Percentiles rank a stretch among this genome's conserved stretches.
Conservation (phyloP, 2,113 vertebrate species). For the Antidorcas marsupialis region DNA sequence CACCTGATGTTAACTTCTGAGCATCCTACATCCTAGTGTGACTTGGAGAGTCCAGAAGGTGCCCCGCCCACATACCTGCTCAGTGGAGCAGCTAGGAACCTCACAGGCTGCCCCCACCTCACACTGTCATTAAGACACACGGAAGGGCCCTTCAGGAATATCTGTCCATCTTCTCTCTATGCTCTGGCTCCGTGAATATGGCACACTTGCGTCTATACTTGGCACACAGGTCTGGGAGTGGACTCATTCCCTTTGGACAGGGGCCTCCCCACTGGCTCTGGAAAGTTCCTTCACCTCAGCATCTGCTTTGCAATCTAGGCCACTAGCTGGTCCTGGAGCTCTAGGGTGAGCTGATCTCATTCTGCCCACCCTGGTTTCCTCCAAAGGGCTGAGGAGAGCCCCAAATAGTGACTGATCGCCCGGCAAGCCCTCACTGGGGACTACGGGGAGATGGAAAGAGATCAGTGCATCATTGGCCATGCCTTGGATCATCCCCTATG, state of each 20-base stretch:
- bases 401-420: not conserved
- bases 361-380: not conserved
- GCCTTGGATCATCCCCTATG: not conserved
- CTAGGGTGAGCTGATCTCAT: not conserved
- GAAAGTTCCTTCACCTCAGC: not conserved
- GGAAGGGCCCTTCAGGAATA: not conserved
- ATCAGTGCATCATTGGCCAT: not conserved
- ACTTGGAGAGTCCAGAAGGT: not conserved
- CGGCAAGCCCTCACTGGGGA: not conserved
- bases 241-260: too few relatives aligned
- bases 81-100: not conserved
- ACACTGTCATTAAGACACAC: not conserved
- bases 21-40: not conserved
- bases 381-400: not conserved
- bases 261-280: not conserved
- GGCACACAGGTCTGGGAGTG: not conserved
- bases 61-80: not conserved
- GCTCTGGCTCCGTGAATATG: rapidly evolving
- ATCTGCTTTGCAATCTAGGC: not conserved
- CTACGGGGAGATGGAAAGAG: too few relatives aligned
- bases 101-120: not conserved
- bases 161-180: not conserved
- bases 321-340: not conserved
- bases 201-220: not conserved
- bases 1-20: not conserved